Percentiles rank a stretch among this genome's conserved stretches.
Evolutionary conservation across 1,140 invertebrate genomes (phyloP).

Genomic region (Scaptomyza montana): DNA sequence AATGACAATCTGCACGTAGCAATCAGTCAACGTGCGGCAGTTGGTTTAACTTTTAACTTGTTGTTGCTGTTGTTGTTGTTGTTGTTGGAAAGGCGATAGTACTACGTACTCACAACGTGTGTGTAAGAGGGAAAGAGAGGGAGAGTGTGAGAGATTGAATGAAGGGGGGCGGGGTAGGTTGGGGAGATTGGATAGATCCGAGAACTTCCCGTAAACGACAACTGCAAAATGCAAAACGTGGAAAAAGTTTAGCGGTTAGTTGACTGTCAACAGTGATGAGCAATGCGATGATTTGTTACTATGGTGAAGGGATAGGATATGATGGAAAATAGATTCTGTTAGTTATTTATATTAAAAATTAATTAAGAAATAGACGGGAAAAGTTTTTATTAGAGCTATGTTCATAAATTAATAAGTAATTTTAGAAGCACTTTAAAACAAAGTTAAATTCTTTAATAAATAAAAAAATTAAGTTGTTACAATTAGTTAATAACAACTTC

Average conservation of each 20-base stretch:
- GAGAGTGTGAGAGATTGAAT: neutral
- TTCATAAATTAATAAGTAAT: too few species aligned
- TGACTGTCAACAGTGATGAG: constrained; percentile 64
- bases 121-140: constrained; percentile 35
- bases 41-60: constrained; percentile 79
- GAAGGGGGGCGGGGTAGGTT: neutral
- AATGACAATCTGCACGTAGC: constrained; percentile 81
- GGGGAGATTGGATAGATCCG: constrained; percentile 37
- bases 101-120: constrained; percentile 1
- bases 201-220: constrained; percentile 48
- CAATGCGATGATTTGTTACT: constrained; percentile 41
- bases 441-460: too few species aligned
- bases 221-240: constrained; percentile 78
- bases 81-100: constrained; percentile 50
- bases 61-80: too few species aligned
- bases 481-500: too few species aligned
- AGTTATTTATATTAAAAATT: neutral
- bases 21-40: constrained; percentile 82
- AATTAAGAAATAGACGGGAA: too few species aligned
- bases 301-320: neutral
- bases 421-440: too few species aligned
- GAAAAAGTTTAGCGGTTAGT: constrained; percentile 48
- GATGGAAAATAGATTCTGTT: neutral
- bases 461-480: too few species aligned
- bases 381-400: too few species aligned